Conservation (phyloP, 2,888 invertebrate species). For the Busseola fusca region DNA sequence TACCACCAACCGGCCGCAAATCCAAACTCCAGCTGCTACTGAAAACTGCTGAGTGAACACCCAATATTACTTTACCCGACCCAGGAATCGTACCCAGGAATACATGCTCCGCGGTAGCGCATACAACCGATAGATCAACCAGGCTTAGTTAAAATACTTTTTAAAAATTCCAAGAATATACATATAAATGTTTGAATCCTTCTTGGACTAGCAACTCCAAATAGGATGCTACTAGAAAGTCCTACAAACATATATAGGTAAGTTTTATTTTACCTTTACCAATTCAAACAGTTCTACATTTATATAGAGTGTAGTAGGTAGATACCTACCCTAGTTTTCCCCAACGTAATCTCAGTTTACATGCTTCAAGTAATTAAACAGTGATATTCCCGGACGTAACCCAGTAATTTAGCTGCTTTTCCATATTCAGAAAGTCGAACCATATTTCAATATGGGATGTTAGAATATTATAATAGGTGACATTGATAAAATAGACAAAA, state of each 20-base stretch:
- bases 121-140: too few species aligned
- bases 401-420: neutral
- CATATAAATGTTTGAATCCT: too few species aligned
- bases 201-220: too few species aligned
- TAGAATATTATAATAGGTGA: neutral
- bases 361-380: slow-evolving; percentile 4
- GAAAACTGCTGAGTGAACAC: neutral
- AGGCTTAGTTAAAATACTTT: neutral
- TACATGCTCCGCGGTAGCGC: too few species aligned
- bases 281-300: neutral
- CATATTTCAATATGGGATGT: neutral
- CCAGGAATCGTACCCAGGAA: too few species aligned
- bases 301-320: neutral
- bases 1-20: too few species aligned
- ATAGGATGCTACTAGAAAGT: neutral
- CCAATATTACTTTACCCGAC: neutral
- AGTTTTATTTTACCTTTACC: neutral
- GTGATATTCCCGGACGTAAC: neutral
- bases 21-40: too few species aligned
- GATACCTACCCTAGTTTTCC: neutral
- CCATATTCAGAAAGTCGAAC: neutral
- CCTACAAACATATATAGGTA: neutral
- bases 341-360: neutral
- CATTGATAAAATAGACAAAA: neutral
- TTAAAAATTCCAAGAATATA: too few species aligned